These are phyloP conservation scores for Forbesichthys agassizii DNA, from an alignment of 2,113 vertebrate species.

Conservation along the genomic window DNA sequence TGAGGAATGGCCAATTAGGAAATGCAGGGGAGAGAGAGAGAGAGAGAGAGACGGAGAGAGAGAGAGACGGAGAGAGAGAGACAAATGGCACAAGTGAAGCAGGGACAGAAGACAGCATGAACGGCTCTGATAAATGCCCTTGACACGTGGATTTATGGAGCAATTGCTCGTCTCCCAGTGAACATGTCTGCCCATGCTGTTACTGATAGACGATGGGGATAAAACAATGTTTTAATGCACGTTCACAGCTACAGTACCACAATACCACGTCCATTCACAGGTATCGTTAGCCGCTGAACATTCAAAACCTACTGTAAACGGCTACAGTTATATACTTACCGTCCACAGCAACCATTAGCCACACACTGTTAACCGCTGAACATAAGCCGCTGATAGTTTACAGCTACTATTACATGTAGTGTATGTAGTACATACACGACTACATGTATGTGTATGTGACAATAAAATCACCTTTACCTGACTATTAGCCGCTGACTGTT, in stretches of 20 bases:
- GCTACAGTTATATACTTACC: background rate
- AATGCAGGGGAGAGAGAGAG: slow-evolving; percentile 27
- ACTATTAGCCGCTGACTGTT: too few species aligned
- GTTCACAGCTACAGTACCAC: background rate
- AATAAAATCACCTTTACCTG: too few species aligned
- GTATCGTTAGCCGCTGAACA: too few species aligned
- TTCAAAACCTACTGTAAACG: background rate
- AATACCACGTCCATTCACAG: too few species aligned
- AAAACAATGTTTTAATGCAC: slow-evolving; percentile 3
- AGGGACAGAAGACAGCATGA: slow-evolving; percentile 69
- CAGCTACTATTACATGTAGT: too few species aligned
- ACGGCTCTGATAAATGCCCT: slow-evolving; percentile 63
- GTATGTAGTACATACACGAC: too few species aligned
- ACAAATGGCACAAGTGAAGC: slow-evolving; percentile 65
- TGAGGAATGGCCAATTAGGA: slow-evolving; percentile 49
- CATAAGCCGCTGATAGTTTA: too few species aligned
- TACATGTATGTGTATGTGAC: too few species aligned
- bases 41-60: slow-evolving; percentile 23
- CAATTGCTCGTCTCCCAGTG: slow-evolving; percentile 53
- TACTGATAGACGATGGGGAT: slow-evolving; percentile 28
- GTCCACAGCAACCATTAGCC: too few species aligned
- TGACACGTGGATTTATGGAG: slow-evolving; percentile 61
- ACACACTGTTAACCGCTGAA: too few species aligned
- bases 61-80: slow-evolving; percentile 29
- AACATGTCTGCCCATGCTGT: slow-evolving; percentile 21